A percentile compares a stretch with the other conserved stretches of the same genome.
phyloP scores from a whole-genome alignment of 2,797 vertebrate genomes.

The Protosalanx chinensis region DNA sequence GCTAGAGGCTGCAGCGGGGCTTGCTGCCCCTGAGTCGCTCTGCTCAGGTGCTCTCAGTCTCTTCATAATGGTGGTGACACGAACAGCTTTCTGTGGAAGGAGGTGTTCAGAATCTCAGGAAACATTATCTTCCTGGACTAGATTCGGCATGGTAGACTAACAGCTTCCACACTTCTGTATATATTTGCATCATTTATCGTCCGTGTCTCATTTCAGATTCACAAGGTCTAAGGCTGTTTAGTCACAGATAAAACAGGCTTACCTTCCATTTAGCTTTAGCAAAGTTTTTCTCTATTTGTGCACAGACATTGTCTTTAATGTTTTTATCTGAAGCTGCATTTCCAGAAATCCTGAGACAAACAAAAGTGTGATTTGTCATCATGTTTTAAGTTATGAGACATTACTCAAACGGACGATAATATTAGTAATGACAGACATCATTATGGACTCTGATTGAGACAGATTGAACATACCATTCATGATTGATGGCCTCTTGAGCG shows the following conservation, averaged over 20 bases:
- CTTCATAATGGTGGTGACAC: conserved; percentile 98
- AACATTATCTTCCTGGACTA: not conserved
- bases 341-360: conserved; percentile 86
- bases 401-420: not conserved
- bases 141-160: not conserved
- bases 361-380: conserved; percentile 19
- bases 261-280: conserved; percentile 99
- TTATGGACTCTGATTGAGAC: too few relatives aligned
- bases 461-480: conserved; percentile 78
- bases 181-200: not conserved
- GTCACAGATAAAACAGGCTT: conserved; percentile 18
- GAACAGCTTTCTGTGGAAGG: conserved; percentile 87
- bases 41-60: conserved; percentile 87
- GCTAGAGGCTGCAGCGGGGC: conserved; percentile 26
- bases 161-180: not conserved
- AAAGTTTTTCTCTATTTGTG: conserved; percentile 99
- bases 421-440: too few relatives aligned
- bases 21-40: conserved; percentile 60
- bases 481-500: conserved; percentile 94
- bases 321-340: conserved; percentile 97
- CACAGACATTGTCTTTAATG: conserved; percentile 96
- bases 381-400: not conserved
- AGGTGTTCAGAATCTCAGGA: not conserved
- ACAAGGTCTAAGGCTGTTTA: not conserved
- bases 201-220: not conserved